These are phyloP conservation scores for Apis dorsata DNA, from an alignment of 1,140 invertebrate species.

Conservation along the genomic window DNA sequence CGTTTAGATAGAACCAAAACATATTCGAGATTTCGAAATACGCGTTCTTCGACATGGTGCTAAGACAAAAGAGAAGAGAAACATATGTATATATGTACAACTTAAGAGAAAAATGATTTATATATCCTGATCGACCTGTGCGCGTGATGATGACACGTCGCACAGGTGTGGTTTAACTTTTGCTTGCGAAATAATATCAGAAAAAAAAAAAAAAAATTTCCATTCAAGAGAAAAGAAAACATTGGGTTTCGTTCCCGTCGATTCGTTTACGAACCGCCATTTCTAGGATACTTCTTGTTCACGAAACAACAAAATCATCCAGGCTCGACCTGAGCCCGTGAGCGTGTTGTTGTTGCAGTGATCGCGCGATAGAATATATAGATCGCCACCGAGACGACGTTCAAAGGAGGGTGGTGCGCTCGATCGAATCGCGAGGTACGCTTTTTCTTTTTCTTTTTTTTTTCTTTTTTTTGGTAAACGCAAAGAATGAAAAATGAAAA, in stretches of 20 bases:
- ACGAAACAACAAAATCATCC: not conserved
- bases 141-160: too few species aligned
- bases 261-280: conserved; percentile 40
- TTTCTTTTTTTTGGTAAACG: too few species aligned
- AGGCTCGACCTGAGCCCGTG: not conserved
- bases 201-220: not conserved
- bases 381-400: conserved; percentile 24
- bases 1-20: conserved; percentile 37
- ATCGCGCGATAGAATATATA: conserved; percentile 5
- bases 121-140: too few species aligned
- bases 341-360: not conserved
- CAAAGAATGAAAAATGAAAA: too few species aligned
- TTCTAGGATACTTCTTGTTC: conserved; percentile 8
- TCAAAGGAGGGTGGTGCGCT: not conserved
- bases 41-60: not conserved
- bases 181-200: not conserved
- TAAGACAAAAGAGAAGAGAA: too few species aligned
- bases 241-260: conserved; percentile 33
- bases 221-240: not conserved
- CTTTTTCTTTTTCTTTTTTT: not conserved
- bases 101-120: conserved; percentile 14
- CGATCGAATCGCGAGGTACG: conserved; percentile 15
- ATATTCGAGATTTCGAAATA: conserved; percentile 36
- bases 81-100: conserved; percentile 37
- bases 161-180: not conserved